These are phyloP conservation scores for Lagopus leucura DNA, from an alignment of 2,113 vertebrate species.

Conservation along the genomic window DNA sequence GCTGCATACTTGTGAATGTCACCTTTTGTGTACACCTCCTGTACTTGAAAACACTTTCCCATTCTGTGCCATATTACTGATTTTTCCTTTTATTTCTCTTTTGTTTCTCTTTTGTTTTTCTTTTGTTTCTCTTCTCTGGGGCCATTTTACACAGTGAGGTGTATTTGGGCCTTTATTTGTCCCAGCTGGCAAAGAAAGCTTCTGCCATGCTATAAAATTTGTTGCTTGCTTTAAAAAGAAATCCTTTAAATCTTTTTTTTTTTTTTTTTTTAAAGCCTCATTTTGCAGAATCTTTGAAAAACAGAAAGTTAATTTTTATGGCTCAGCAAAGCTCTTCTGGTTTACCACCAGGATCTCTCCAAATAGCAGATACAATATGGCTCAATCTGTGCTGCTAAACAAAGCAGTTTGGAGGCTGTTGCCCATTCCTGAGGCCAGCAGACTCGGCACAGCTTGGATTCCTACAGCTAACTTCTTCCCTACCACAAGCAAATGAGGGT, in stretches of 20 bases:
- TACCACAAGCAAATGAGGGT: neutral
- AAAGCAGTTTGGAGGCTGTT: neutral
- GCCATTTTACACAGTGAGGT: neutral
- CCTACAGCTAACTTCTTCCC: neutral
- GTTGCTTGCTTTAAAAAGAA: neutral
- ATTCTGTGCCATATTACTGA: too few relatives aligned
- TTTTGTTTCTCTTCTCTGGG: too few relatives aligned
- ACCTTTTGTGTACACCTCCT: too few relatives aligned
- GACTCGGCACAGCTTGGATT: neutral
- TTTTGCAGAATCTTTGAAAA: neutral
- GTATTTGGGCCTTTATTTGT: neutral
- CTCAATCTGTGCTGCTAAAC: neutral
- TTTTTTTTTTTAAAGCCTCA: neutral
- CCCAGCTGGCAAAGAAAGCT: neutral
- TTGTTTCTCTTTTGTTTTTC: too few relatives aligned
- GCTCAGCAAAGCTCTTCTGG: neutral
- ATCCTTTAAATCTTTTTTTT: neutral
- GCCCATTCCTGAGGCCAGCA: neutral
- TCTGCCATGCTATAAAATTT: neutral
- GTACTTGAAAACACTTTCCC: too few relatives aligned
- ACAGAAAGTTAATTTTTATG: neutral
- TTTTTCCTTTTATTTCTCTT: too few relatives aligned
- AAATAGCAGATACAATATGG: neutral
- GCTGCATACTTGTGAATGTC: too few relatives aligned
- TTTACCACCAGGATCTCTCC: neutral